These are phyloP conservation scores for Phalacrocorax brasilianus DNA, from an alignment of 2,113 vertebrate genomes.

Conservation along the genomic window DNA sequence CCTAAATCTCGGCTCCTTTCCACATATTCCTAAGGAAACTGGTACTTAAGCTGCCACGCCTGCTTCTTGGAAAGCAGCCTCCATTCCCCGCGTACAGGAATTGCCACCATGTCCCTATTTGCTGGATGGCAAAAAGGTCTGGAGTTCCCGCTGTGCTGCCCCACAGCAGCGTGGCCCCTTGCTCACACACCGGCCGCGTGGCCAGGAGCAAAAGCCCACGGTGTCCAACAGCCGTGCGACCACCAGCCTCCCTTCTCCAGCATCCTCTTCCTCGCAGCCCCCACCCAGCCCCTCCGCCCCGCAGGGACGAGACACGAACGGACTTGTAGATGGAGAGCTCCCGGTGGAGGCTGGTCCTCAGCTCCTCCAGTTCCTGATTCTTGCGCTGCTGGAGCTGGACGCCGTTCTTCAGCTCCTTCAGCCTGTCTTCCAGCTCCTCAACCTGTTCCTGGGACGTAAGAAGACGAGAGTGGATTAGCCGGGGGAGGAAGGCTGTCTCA, in stretches of 20 bases:
- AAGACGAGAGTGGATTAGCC: not conserved
- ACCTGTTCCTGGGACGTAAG: conserved; percentile 76
- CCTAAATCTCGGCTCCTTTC: not conserved
- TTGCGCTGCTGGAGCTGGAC: conserved; percentile 86
- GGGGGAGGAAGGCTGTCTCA: not conserved
- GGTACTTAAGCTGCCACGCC: not conserved
- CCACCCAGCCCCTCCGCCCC: not conserved
- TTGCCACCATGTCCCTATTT: not conserved
- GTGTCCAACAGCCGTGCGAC: not conserved
- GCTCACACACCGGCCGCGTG: fast-evolving
- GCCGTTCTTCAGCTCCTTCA: conserved; percentile 83
- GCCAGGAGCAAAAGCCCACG: not conserved
- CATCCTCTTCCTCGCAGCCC: not conserved
- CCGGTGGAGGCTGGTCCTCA: conserved; percentile 79
- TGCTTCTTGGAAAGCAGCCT: not conserved
- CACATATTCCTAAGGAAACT: not conserved
- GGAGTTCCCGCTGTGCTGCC: not conserved
- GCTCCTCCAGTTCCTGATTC: conserved; percentile 84
- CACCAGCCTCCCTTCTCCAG: not conserved
- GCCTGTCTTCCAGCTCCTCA: conserved; percentile 84
- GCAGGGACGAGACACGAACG: not conserved
- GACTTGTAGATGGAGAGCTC: conserved; percentile 87
- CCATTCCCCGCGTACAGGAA: fast-evolving
- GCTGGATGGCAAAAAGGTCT: not conserved
- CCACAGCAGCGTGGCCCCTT: not conserved